A percentile compares a stretch with the other conserved stretches of the same genome.
These are phyloP conservation scores for Sinodicranocentrus sp. DNA, from an alignment of 2,888 invertebrate genomes.

Conservation along the genomic window DNA sequence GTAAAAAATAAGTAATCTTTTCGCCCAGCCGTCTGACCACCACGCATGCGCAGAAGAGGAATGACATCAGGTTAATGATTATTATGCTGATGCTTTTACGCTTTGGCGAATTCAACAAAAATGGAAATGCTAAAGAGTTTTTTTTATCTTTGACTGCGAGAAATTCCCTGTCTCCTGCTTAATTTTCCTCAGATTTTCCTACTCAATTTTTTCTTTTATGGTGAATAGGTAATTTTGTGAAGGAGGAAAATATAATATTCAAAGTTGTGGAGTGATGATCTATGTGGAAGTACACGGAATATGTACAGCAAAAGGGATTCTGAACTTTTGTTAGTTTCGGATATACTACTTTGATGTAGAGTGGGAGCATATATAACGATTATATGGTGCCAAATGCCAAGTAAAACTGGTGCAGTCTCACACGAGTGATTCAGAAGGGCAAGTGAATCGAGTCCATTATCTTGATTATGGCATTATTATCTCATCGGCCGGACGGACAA, in stretches of 20 bases:
- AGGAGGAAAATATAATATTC: neutral
- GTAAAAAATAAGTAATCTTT: neutral
- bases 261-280: neutral
- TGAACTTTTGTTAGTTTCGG: neutral
- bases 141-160: neutral
- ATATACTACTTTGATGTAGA: neutral
- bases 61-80: constrained; percentile 54
- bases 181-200: neutral
- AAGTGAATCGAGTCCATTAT: too few relatives aligned
- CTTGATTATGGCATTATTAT: too few relatives aligned
- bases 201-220: neutral
- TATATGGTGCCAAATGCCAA: constrained; percentile 55
- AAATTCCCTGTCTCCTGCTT: neutral
- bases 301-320: too few relatives aligned
- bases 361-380: neutral
- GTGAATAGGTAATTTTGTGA: neutral
- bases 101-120: neutral
- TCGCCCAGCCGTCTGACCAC: too few relatives aligned
- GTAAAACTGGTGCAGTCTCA: constrained; percentile 53
- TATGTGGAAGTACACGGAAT: too few relatives aligned
- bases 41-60: too few relatives aligned
- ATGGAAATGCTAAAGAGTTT: neutral
- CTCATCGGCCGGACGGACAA: too few relatives aligned
- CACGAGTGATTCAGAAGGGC: constrained; percentile 55
- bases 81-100: constrained; percentile 17